Conservation (phyloP, 2,113 vertebrate genomes). For the Pao palembangensis region DNA sequence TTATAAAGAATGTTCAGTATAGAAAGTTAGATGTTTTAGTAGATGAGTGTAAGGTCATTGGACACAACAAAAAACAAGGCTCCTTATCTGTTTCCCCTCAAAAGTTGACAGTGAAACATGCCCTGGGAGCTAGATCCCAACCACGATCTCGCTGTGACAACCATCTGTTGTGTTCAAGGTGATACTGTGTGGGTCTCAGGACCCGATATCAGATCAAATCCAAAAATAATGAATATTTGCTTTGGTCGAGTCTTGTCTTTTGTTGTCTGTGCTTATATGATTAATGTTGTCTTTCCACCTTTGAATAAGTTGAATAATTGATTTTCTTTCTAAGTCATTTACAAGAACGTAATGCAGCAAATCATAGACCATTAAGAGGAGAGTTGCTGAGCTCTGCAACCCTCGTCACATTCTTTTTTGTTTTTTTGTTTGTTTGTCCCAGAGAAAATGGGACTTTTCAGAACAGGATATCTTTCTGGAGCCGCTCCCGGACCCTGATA, state of each 20-base stretch:
- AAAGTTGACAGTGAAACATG: conserved; percentile 32
- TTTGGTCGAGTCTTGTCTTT: conserved; percentile 9
- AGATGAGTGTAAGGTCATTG: conserved; percentile 42
- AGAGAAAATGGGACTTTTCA: conserved; percentile 59
- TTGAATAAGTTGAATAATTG: too few relatives aligned
- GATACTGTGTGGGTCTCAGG: conserved; percentile 41
- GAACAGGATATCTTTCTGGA: conserved; percentile 19
- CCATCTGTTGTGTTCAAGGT: conserved; percentile 37
- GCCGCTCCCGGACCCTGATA: not conserved
- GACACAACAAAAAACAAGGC: conserved; percentile 41
- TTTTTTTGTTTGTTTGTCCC: not conserved
- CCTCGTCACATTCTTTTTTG: not conserved
- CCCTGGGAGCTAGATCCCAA: conserved; percentile 36
- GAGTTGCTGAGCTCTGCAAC: not conserved
- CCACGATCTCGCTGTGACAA: conserved; percentile 34
- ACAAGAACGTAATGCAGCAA: not conserved
- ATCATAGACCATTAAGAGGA: not conserved
- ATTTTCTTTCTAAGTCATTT: too few relatives aligned
- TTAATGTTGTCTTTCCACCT: too few relatives aligned
- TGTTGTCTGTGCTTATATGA: too few relatives aligned
- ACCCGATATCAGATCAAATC: conserved; percentile 47
- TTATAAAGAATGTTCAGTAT: conserved; percentile 12
- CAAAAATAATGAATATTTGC: conserved; percentile 21
- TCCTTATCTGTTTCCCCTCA: conserved; percentile 27
- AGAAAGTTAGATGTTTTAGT: conserved; percentile 26